Base-by-base conservation (phyloP, 2,113 vertebrate species). In the Cottus gobio region DNA sequence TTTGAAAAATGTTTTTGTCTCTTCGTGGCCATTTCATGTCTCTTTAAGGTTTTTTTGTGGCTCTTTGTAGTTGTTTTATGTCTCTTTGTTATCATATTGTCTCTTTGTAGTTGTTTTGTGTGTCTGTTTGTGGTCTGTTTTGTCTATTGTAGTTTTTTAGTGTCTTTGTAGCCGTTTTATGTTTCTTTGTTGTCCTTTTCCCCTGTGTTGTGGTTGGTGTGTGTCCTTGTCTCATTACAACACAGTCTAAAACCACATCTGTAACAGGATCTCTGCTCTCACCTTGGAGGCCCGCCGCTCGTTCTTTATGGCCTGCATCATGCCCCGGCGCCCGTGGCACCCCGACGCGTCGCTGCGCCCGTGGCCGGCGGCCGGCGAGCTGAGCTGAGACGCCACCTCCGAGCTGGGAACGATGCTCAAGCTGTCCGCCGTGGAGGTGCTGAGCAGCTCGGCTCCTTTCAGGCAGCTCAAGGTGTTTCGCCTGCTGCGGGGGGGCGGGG, bases 241-340 rank as follows among this genome's bases (percentile, higher is more conserved):
- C 5, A 31, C 31, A 5, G 31, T 31, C 3, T 31, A 31, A 31
- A 34, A 34, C 31, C 42, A 15, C 0, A 16, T 15, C 42, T 48
- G 11, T 30, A 70, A 65, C 15, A 22, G 28, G 16, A 4, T 31
- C 69, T 28, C 15, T 2, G 36, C 8, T 46, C 89, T 89, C 85
- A 94, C 93, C 93, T 99, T 99, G 5, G 97, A 99, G 34, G 98
- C 98, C 76, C 98, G 96, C 60, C 94, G 94, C 87, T 99, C 98
- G 0, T 99, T 99, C 94, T 97, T 99, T 91, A 99, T 99, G 79
- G 98, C 97, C 92, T 99, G 97, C 97, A 99, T 99, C 80, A 98
- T 99, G 62, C 98, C 98, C 28, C 97, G 95, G 12, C 97, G 95
- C 68, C 97, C 96, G 0, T 95, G 95, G 74, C 90, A 88, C 56